Evolutionary conservation across 2,888 invertebrate species (phyloP), one percentile per base, ranked within the genome.

Genomic region (Plagodis pulveraria): DNA sequence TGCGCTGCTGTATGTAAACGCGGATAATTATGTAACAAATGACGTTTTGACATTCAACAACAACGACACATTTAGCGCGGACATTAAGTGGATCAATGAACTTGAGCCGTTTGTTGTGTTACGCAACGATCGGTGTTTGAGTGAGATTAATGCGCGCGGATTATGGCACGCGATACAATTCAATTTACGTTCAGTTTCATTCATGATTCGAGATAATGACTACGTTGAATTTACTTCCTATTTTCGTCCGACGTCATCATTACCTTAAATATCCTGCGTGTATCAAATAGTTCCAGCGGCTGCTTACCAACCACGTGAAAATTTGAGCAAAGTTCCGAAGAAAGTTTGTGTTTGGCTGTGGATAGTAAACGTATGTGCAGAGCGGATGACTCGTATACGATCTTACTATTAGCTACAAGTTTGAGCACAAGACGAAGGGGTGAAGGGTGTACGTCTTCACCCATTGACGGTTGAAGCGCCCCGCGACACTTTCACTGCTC

Each of bases 401-500:
- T 83, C 78, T 84, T 86, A 90, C 81, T 89, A 89, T 86, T 84
- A 87, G 82, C 80, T 88, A 82, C 83, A 63, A 89, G 88, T 89
- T 88, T 86, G 83, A 86, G 87, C 78, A 77, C 78, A 89, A 91
- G 89, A 87, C 88, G 86, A 84, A 78, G 89, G 91, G 91, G 88
- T 76, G 85, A 86, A 88, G 89, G 89, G 89, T 83, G 89, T 81
- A 86, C 85, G 86, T 89, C 90, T 91, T 91, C 89, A 85, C 89
- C 91, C 91, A 92, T 92, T 92, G 91, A 92, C 91, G 91, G 91
- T 90, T 90, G 90, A 87, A 89, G 88, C 91, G 81, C 77, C 83
- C 88, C 90, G 89, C 91, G 91, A 92, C 91, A 92, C 91, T 92
- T 92, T 92, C 91, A 91, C 91, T 92, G 86, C 89, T 87, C 90